Conservation (phyloP, 2,888 invertebrate species). For the Noctua fimbriata region DNA sequence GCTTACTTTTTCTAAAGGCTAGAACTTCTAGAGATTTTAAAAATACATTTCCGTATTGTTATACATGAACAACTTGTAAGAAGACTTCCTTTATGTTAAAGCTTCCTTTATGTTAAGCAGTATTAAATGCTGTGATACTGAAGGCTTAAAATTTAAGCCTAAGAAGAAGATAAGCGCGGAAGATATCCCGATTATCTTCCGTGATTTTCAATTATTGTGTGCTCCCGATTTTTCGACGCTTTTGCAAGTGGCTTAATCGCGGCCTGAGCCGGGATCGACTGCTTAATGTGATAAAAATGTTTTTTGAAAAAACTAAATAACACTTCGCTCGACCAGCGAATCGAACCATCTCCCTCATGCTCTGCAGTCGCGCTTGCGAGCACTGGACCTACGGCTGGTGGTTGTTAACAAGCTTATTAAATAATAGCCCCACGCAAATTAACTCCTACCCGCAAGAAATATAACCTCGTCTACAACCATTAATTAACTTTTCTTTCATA, state of each 20-base stretch:
- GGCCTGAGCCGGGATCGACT: too few species aligned
- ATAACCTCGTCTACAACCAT: background rate
- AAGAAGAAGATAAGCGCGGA: too few species aligned
- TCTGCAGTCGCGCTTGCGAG: background rate
- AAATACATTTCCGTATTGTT: background rate
- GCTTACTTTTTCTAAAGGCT: background rate
- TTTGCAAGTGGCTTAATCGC: too few species aligned
- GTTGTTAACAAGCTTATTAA: background rate
- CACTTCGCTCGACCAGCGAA: background rate
- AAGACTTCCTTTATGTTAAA: too few species aligned
- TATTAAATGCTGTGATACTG: too few species aligned
- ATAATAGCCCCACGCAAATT: background rate
- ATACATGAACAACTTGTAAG: background rate
- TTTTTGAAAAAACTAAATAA: background rate
- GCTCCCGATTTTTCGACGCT: too few species aligned
- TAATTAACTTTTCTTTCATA: constrained; percentile 22
- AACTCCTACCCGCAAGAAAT: background rate
- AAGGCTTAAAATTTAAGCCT: too few species aligned
- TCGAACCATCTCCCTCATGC: background rate
- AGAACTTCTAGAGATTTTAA: background rate
- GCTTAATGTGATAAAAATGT: too few species aligned
- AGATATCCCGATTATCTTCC: too few species aligned
- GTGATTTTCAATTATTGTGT: too few species aligned
- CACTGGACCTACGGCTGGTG: too few species aligned
- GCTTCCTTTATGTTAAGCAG: too few species aligned